Base-by-base conservation (phyloP, 2,113 vertebrate genomes). In the Ciconia boyciana region DNA sequence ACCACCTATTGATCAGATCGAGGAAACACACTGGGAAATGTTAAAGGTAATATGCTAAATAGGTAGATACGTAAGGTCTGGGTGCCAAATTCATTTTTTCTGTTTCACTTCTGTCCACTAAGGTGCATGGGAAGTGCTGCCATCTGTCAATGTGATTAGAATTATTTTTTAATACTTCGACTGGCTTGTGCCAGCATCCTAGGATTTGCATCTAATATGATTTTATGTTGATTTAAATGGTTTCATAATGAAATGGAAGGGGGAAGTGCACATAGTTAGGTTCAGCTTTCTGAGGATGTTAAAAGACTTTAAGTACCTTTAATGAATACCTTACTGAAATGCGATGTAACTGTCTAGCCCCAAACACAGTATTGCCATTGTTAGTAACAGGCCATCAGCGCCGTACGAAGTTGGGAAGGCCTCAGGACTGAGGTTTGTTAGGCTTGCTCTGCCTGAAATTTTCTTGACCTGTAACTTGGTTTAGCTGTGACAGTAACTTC, bases 291-390 rank as follows among this genome's bases (percentile, higher is more conserved):
- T 70, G 43, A 70, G 11, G 6, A 60, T 46, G 25, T 60, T 64
- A 66, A 43, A 58, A 44, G 16, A 9, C 49, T 26, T 11, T 39
- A 78, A 60, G 26, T 51, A 71, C 15, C 31, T 43, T 61, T 43
- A 51, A 32, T 32, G 10, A 78, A 24, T 32, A 58, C 9, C 28
- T 74, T 49, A 77, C 65, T 62, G 32, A 89, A 75, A 89, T 22
- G 25, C 0, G 0, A 24, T 70, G 10, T 57, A 32, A n/a, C 43
- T 0, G 0, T 24, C 8, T 13, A 87, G 6, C 22, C 39, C 16
- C 36, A 72, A 52, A 74, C 13, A 31, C 28, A 58, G 29, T 32
- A 10, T 57, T 83, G 17, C 7, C 11, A 10, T 13, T 74, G 22
- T 8, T 62, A 54, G n/a, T 32, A 77, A 34, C 13, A 78, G 18